phyloP scores from a whole-genome alignment of 2,113 vertebrate species.

The Chloroceryle aenea region DNA sequence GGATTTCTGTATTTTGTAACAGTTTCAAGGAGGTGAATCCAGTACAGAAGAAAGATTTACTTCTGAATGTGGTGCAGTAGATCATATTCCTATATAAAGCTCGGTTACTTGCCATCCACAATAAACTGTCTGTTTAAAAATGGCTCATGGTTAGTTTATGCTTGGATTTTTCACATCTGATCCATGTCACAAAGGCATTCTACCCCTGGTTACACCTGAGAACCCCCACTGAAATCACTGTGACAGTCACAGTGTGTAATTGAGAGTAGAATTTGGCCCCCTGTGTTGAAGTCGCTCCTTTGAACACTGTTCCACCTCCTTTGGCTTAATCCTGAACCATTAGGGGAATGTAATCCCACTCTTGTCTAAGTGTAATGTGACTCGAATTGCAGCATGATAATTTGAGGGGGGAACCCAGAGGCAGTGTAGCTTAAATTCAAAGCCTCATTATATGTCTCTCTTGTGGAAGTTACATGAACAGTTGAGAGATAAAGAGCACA shows the following conservation, averaged over 20 bases:
- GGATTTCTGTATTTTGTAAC: neutral
- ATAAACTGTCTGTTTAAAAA: neutral
- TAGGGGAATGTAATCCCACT: slow-evolving; percentile 58
- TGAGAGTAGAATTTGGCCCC: slow-evolving; percentile 61
- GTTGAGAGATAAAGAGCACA: slow-evolving; percentile 53
- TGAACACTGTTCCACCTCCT: slow-evolving; percentile 62
- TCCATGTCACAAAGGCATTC: neutral
- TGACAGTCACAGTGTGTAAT: slow-evolving; percentile 51
- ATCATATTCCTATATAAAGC: neutral
- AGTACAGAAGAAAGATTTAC: neutral
- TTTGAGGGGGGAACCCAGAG: neutral
- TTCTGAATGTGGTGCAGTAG: neutral
- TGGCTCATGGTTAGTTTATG: neutral
- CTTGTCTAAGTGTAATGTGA: slow-evolving; percentile 59
- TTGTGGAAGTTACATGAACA: slow-evolving; percentile 58
- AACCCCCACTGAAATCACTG: slow-evolving; percentile 46
- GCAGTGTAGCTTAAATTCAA: slow-evolving; percentile 50
- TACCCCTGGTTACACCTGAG: slow-evolving; percentile 42
- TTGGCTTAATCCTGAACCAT: slow-evolving; percentile 60
- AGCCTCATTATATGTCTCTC: slow-evolving; percentile 41
- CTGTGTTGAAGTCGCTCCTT: slow-evolving; percentile 62
- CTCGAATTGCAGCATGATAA: slow-evolving; percentile 43
- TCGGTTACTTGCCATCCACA: neutral
- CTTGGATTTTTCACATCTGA: slow-evolving; percentile 43
- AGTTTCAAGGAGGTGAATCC: neutral